These are phyloP conservation scores for Propithecus deckenii DNA, from an alignment of 2,797 vertebrate species.

Conservation along the genomic window DNA sequence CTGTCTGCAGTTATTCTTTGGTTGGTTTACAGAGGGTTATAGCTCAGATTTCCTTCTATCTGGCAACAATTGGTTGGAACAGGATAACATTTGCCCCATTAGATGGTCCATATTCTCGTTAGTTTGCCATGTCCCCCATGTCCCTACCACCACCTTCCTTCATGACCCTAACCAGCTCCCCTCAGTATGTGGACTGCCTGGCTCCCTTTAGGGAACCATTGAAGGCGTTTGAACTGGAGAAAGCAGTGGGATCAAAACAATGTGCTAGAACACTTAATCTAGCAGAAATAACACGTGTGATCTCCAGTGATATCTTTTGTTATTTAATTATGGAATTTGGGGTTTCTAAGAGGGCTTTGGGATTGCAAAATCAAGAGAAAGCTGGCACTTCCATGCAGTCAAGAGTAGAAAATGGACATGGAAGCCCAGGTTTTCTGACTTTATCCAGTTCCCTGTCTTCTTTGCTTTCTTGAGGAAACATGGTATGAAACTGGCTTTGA, in stretches of 20 bases:
- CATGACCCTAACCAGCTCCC: neutral
- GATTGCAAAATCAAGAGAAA: neutral
- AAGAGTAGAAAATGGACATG: neutral
- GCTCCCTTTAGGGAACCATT: neutral
- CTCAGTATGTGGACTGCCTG: neutral
- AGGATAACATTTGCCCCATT: neutral
- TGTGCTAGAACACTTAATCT: neutral
- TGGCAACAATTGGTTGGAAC: neutral
- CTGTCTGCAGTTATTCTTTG: neutral
- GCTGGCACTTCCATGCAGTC: neutral
- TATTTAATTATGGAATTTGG: conserved; percentile 18
- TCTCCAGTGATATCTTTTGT: neutral
- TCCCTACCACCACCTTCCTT: neutral
- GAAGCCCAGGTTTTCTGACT: neutral
- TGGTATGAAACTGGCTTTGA: neutral
- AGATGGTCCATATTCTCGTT: neutral
- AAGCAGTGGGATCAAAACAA: neutral
- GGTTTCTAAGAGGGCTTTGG: neutral
- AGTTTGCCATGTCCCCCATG: neutral
- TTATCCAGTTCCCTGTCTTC: neutral
- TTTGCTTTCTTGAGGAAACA: neutral
- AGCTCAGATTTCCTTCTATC: neutral
- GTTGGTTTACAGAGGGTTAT: neutral
- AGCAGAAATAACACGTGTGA: neutral
- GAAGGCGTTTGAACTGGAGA: neutral